Base-by-base conservation (phyloP, 37 sponge, comb jelly and placozoan genomes). In the Lycopodina hypogea region DNA sequence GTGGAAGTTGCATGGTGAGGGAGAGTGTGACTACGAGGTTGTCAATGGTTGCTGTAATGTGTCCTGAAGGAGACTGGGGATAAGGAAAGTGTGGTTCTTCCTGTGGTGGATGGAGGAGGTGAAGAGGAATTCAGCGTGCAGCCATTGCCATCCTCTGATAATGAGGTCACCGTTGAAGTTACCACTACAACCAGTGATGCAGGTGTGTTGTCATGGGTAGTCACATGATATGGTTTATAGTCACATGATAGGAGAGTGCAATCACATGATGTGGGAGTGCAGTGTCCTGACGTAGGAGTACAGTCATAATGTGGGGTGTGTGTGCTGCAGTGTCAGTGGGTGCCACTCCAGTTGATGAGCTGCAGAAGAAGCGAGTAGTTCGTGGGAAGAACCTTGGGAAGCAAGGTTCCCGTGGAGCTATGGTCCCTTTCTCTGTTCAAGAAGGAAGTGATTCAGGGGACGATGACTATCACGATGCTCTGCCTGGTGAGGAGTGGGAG, bases 391-490 rank as follows among this genome's bases (percentile, higher is more conserved):
- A 53, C 18, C 38, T 19, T 0, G 30, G 40, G 35, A 75, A 75
- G 60, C 26, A 58, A 35, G 58, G 59, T 19, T 52, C 72, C 51
- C 52, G 53, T 72, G 53, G 26, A 6, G 28, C 72, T 50, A 1
- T 7, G 48, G 34, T 32, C 26, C 66, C 66, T 65, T 4, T 59
- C 28, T 26, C 66, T 33, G 18, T 65, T 32, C 34, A 65, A 9
- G 66, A 65, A 32, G 66, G 66, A 32, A 65, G 66, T 65, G 66
- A 65, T 30, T 65, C 66, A 4, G 66, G 66, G 35, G 61, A 52
- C 15, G 59, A 65, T 32, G 66, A 65, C 34, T 65, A 32, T 30
- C 66, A 65, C 35, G 66, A 65, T 32, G 66, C 66, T 33, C 35
- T 65, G 60, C 60, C 60, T 9, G 66, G 66, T 65, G 30, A 65